Conservation (phyloP, 1,140 invertebrate genomes). For the Pentalonia nigronervosa region DNA sequence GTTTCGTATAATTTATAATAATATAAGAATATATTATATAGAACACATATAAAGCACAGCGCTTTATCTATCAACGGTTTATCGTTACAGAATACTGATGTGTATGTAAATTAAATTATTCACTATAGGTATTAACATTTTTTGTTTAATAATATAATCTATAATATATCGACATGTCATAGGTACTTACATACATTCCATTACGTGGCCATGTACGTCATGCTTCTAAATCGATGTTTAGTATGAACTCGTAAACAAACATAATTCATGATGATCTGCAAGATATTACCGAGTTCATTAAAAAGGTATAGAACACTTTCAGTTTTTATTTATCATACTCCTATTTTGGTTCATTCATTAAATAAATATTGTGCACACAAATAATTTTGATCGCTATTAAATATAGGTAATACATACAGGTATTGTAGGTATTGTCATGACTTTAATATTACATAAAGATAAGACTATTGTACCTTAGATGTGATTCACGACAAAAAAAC, state of each 20-base stretch:
- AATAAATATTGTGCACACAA: background rate
- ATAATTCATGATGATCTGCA: background rate
- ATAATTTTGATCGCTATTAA: background rate
- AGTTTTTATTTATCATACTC: background rate
- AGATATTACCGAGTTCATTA: background rate
- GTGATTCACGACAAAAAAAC: too few species aligned
- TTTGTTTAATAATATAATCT: background rate
- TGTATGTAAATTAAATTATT: background rate
- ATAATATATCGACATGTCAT: background rate
- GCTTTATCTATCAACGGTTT: background rate
- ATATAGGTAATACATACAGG: too few species aligned
- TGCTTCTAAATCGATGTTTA: background rate
- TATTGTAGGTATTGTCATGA: too few species aligned
- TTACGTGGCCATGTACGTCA: too few species aligned
- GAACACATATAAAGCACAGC: background rate
- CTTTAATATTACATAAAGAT: too few species aligned
- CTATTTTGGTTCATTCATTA: background rate
- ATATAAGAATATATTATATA: background rate
- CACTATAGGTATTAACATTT: background rate
- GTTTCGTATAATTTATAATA: background rate
- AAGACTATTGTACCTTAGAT: too few species aligned
- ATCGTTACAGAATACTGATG: background rate
- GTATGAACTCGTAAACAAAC: background rate
- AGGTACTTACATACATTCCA: background rate
- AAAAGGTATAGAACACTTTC: background rate